A percentile compares a stretch with the other conserved stretches of the same genome.
Evolutionary conservation across 2,113 vertebrate species (phyloP).

Genomic region (Ailuropoda melanoleuca): DNA sequence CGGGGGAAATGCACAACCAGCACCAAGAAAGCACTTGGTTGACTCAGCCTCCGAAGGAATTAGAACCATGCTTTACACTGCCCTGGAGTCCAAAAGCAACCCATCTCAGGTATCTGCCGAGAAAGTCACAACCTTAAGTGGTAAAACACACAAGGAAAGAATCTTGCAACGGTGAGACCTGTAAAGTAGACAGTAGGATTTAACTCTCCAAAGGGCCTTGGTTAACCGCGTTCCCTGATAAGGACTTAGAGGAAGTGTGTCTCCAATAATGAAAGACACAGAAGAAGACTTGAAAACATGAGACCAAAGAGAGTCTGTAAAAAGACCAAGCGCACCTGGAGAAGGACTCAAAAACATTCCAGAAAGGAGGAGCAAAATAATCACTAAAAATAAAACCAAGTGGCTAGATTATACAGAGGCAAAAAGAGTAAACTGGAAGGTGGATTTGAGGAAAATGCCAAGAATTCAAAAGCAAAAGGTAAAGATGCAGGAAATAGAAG

Average conservation of each 20-base stretch:
- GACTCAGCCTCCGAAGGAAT: background rate
- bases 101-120: background rate
- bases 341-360: background rate
- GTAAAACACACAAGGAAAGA: background rate
- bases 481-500: background rate
- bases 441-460: background rate
- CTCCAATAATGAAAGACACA: constrained; percentile 33
- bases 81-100: background rate
- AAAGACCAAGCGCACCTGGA: background rate
- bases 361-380: background rate
- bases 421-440: background rate
- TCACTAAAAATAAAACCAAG: constrained; percentile 18
- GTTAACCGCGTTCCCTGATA: background rate
- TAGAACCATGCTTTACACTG: background rate
- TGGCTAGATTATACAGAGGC: background rate
- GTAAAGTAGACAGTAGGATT: background rate
- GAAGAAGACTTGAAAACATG: background rate
- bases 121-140: background rate
- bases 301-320: background rate
- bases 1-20: background rate
- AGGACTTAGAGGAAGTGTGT: background rate
- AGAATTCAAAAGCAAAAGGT: background rate
- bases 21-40: background rate
- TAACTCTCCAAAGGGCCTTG: background rate
- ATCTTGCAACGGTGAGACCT: background rate